These are phyloP conservation scores for Lepidurus arcticus DNA, from an alignment of 1,140 invertebrate species.

Conservation along the genomic window DNA sequence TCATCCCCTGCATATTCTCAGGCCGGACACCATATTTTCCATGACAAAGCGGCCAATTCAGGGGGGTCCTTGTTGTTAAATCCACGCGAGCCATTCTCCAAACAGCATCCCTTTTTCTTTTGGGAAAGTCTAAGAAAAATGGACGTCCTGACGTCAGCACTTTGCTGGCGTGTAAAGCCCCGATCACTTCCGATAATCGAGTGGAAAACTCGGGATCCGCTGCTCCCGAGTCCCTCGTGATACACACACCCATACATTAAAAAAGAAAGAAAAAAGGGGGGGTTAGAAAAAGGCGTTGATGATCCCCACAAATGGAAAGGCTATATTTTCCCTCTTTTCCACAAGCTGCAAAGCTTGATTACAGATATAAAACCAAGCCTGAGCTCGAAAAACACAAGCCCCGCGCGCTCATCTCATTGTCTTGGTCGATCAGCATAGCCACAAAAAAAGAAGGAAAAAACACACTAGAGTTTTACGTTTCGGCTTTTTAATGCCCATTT, in stretches of 20 bases:
- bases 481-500: not conserved
- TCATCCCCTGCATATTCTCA: not conserved
- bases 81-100: not conserved
- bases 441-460: not conserved
- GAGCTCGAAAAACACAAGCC: not conserved
- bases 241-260: not conserved
- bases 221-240: conserved; percentile 16
- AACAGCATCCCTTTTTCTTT: not conserved
- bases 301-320: not conserved
- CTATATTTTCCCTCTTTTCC: not conserved
- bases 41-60: conserved; percentile 15
- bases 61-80: conserved; percentile 11
- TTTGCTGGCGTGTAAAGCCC: conserved; percentile 8
- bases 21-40: conserved; percentile 7
- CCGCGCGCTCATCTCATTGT: conserved; percentile 11
- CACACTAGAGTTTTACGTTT: not conserved
- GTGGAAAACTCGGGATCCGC: conserved; percentile 12
- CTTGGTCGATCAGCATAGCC: conserved; percentile 12
- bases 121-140: not conserved
- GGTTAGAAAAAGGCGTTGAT: conserved; percentile 19
- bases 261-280: not conserved
- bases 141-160: conserved; percentile 16
- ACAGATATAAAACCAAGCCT: conserved; percentile 7
- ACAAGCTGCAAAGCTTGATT: conserved; percentile 9
- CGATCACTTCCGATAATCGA: conserved; percentile 21